phyloP scores from a whole-genome alignment of 2,113 vertebrate species.

The Neodontobutis hainanensis region DNA sequence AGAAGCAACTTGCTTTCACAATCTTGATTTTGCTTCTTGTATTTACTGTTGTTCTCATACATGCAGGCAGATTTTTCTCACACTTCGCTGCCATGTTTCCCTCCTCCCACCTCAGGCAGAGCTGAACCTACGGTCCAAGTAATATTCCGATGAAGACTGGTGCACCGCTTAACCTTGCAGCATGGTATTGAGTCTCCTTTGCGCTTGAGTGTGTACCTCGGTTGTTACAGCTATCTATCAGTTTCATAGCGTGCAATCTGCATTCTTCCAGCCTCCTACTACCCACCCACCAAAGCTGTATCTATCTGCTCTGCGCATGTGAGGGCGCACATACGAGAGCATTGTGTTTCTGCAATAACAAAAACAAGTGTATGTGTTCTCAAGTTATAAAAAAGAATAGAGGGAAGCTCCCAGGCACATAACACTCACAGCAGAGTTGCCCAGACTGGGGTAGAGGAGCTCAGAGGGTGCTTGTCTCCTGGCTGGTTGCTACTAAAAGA shows the following conservation, averaged over 20 bases:
- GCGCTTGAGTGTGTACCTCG: conserved; percentile 68
- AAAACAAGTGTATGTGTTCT: conserved; percentile 44
- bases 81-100: conserved; percentile 27
- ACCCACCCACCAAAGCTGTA: conserved; percentile 63
- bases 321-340: conserved; percentile 19
- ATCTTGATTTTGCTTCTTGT: not conserved
- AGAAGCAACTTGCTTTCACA: conserved; percentile 7
- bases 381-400: conserved; percentile 56
- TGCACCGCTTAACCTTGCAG: conserved; percentile 65
- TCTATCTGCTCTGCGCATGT: conserved; percentile 44
- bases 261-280: conserved; percentile 71
- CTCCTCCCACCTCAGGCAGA: conserved; percentile 20
- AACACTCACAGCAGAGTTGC: conserved; percentile 56
- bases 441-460: conserved; percentile 62
- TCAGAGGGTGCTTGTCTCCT: conserved; percentile 63
- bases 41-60: conserved; percentile 10
- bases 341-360: conserved; percentile 41
- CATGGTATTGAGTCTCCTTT: conserved; percentile 63
- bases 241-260: conserved; percentile 75
- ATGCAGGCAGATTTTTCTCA: conserved; percentile 15
- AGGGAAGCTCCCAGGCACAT: conserved; percentile 66
- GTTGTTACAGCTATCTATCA: conserved; percentile 70
- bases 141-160: conserved; percentile 54
- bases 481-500: conserved; percentile 61
- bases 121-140: conserved; percentile 39